Evolutionary conservation across 1,140 invertebrate genomes (phyloP), one percentile per base, ranked within the genome.

Genomic region (Drosophila jambulina): DNA sequence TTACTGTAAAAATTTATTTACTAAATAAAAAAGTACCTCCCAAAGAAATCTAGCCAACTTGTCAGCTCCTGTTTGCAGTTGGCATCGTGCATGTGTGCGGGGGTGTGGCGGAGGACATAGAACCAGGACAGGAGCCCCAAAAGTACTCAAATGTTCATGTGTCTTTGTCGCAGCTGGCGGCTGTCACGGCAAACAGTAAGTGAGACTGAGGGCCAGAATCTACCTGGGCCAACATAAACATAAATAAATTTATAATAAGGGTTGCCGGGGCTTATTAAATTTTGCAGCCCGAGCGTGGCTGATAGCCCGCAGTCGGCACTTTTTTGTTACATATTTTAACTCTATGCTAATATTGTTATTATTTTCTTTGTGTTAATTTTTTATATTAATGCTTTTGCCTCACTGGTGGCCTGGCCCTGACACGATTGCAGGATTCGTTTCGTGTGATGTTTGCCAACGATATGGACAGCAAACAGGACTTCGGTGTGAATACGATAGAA

Each of bases 171-270:
- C 78, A 78, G 80, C 70, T 68, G 80, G 51, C 80, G 80, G 49
- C 80, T 82, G 80, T 82, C 80, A 82, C 74, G 45, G 67, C 79
- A 82, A 82, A 82, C 80, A 82, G 74, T 46, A 58, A 40, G 67
- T 67, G 67, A 67, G 62, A 70, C 67, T 23, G 48, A 70, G 67
- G 40, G 49, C 23, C 53, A 40, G 34, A 17, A 32, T 62, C 36
- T 65, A 63, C 80, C 81, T 82, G 76, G 45, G 46, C 59, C 57
- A 38, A 77, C 65, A 62, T 74, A 82, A 82, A 78, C 62, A 82
- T 82, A 64, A 82, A 78, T 78, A 82, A 82, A 82, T 67, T 77
- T 82, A 64, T 82, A 78, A 82, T 82, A 82, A 78, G 68, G 75
- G 75, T 69, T 77, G 75, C 56, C 74, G 57, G 57, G 68, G 75